Percentiles rank a stretch among this genome's conserved stretches.
phyloP scores from a whole-genome alignment of 30 jellyfish, hydroid and myxozoan species.

The Sanderia malayensis region DNA sequence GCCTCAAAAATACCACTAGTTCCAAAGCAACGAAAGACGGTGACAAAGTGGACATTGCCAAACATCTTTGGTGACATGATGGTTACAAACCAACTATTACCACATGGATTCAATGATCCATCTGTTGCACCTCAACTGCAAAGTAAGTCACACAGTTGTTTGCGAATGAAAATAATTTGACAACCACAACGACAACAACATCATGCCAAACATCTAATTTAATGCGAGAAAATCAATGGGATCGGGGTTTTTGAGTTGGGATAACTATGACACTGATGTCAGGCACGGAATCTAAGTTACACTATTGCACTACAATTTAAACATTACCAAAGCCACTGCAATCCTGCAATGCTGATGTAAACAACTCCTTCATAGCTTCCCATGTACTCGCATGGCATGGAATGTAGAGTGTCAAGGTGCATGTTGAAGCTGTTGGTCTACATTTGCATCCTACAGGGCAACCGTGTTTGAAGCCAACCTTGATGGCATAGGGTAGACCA shows the following conservation, averaged over 20 bases:
- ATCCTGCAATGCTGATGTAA: conserved; percentile 16
- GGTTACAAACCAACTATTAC: not conserved
- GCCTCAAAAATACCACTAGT: not conserved
- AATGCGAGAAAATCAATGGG: too few relatives aligned
- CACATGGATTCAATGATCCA: not conserved
- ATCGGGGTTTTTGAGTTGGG: too few relatives aligned
- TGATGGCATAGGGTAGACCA: conserved; percentile 7
- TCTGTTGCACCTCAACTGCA: not conserved
- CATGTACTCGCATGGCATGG: conserved; percentile 13
- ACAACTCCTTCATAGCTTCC: conserved; percentile 23
- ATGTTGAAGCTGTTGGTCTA: conserved; percentile 45
- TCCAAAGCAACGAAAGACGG: not conserved
- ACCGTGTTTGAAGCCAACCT: conserved; percentile 17
- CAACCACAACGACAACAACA: too few relatives aligned
- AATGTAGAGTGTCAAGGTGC: conserved; percentile 12
- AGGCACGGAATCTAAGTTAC: too few relatives aligned
- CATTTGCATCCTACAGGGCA: conserved; percentile 28
- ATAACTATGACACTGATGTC: too few relatives aligned
- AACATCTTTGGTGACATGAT: not conserved
- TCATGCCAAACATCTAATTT: too few relatives aligned
- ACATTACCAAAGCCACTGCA: conserved; percentile 21
- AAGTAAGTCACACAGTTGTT: too few relatives aligned
- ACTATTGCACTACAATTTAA: too few relatives aligned
- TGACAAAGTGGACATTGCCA: not conserved
- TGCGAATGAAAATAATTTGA: too few relatives aligned